These are phyloP conservation scores for Brenthis hecate DNA, from an alignment of 2,888 invertebrate species.

Conservation along the genomic window DNA sequence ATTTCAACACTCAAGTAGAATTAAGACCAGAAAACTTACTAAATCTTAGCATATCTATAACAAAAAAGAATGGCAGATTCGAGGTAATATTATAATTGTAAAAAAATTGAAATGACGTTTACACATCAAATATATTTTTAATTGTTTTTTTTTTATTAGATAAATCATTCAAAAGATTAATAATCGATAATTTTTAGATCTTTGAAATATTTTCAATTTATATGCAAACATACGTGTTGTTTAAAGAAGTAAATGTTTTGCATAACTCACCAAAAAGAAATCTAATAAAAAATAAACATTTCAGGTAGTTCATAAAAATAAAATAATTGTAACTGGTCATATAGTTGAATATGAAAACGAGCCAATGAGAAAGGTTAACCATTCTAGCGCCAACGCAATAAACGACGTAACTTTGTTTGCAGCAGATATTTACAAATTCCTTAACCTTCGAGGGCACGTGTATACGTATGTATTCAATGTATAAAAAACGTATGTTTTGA, in stretches of 20 bases:
- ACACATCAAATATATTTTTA: too few species aligned
- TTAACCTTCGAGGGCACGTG: constrained; percentile 10
- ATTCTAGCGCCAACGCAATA: background rate
- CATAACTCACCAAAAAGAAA: background rate
- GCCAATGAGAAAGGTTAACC: background rate
- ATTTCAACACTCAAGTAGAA: constrained; percentile 6
- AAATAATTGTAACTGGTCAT: constrained; percentile 3
- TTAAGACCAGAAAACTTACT: constrained; percentile 10
- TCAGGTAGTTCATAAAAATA: constrained; percentile 3
- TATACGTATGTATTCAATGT: constrained; percentile 1
- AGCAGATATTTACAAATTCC: constrained; percentile 13
- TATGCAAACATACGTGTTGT: too few species aligned
- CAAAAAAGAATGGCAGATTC: background rate
- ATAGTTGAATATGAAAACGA: constrained; percentile 2
- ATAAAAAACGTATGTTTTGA: background rate
- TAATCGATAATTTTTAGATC: background rate
- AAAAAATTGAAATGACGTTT: too few species aligned
- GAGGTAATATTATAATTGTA: background rate
- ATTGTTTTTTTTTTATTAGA: too few species aligned
- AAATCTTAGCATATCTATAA: constrained; percentile 6
- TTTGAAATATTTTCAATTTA: background rate
- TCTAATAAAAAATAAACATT: background rate
- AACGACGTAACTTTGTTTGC: background rate
- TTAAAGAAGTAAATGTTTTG: too few species aligned
- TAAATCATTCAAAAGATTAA: too few species aligned